Conservation (phyloP, 2,113 vertebrate genomes). For the Myotis davidii region DNA sequence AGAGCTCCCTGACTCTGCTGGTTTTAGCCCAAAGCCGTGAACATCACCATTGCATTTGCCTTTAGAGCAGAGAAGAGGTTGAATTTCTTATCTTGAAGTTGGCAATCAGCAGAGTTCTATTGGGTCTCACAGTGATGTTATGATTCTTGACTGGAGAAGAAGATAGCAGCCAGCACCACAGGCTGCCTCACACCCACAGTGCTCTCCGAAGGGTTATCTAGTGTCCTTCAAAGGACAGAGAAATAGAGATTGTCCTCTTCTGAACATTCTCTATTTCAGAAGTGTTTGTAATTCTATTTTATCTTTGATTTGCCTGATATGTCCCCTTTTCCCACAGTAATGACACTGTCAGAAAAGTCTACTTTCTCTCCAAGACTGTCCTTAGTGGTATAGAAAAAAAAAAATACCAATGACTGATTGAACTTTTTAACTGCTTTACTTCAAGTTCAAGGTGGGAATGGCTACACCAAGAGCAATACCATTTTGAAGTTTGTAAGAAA, state of each 20-base stretch:
- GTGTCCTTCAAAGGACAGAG: slow-evolving; percentile 28
- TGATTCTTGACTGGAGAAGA: not conserved
- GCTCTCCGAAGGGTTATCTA: not conserved
- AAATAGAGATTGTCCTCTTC: not conserved
- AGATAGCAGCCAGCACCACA: not conserved
- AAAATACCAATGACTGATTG: not conserved
- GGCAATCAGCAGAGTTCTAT: not conserved
- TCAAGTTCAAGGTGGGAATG: not conserved
- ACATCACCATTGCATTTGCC: not conserved
- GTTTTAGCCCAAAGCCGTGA: not conserved
- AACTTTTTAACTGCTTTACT: slow-evolving; percentile 27
- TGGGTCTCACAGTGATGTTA: not conserved
- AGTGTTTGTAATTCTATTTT: not conserved
- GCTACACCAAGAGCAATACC: not conserved
- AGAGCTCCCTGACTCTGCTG: not conserved
- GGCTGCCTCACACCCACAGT: not conserved
- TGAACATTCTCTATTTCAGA: not conserved
- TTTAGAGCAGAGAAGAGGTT: not conserved
- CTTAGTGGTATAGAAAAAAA: not conserved
- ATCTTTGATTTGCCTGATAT: not conserved
- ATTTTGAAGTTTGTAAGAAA: slow-evolving; percentile 10
- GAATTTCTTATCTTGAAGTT: not conserved
- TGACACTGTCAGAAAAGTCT: not conserved
- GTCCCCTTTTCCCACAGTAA: not conserved
- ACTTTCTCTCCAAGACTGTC: not conserved